phyloP scores from a whole-genome alignment of 1,140 invertebrate genomes.

The Hermatobates lingyangjiaoensis region DNA sequence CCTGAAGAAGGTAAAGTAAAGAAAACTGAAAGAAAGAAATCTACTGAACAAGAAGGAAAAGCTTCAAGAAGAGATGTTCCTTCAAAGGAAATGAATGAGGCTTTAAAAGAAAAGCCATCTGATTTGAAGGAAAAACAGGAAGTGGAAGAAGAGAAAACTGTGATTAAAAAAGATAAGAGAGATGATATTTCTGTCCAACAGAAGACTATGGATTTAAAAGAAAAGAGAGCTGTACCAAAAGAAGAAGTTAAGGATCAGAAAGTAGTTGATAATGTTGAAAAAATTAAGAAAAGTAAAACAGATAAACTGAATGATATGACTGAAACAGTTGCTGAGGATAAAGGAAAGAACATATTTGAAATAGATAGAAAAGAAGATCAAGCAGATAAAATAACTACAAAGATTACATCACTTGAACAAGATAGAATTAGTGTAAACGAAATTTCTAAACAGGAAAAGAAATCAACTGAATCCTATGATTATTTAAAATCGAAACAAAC shows the following conservation, averaged over 20 bases:
- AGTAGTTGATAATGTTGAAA: not conserved
- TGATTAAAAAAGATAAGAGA: slow-evolving; percentile 13
- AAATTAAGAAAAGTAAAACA: slow-evolving; percentile 7
- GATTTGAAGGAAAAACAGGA: slow-evolving; percentile 1
- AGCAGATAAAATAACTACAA: slow-evolving; percentile 1
- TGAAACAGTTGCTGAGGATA: slow-evolving; percentile 1
- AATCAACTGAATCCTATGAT: too few species aligned
- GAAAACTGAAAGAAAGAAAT: slow-evolving; percentile 9
- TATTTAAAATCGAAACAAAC: too few species aligned
- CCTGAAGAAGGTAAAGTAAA: slow-evolving; percentile 9
- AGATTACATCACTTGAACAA: too few species aligned
- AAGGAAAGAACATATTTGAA: slow-evolving; percentile 6
- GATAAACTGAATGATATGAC: not conserved
- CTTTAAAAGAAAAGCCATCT: not conserved
- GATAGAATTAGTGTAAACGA: too few species aligned
- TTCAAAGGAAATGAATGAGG: slow-evolving; percentile 12
- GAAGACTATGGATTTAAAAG: slow-evolving; percentile 1
- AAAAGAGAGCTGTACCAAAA: slow-evolving; percentile 5
- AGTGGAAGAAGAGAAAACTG: slow-evolving; percentile 2
- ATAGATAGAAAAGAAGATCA: slow-evolving; percentile 2
- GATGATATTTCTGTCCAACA: slow-evolving; percentile 8
- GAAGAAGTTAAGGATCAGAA: slow-evolving; percentile 3
- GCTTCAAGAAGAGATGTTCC: not conserved
- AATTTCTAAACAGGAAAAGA: too few species aligned
- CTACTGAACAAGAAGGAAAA: slow-evolving; percentile 1